These are phyloP conservation scores for Aegypius monachus DNA, from an alignment of 2,113 vertebrate genomes.

Conservation along the genomic window DNA sequence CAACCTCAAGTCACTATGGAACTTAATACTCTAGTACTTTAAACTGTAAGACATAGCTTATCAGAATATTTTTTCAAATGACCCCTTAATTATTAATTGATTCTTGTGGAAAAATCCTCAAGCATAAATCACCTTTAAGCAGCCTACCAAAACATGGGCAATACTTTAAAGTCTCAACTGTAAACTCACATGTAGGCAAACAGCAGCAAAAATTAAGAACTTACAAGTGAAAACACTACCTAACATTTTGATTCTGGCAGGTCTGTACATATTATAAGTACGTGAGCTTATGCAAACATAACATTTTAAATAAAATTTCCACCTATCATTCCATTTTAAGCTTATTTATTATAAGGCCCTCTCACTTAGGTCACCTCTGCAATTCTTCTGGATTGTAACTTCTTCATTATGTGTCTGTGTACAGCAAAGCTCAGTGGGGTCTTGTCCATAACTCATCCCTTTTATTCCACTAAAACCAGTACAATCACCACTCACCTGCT, in stretches of 20 bases:
- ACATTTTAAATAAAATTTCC: neutral
- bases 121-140: neutral
- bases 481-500: conserved; percentile 75
- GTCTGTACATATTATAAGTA: neutral
- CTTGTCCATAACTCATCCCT: neutral
- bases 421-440: neutral
- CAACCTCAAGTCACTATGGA: neutral
- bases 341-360: neutral
- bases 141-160: neutral
- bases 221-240: neutral
- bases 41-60: neutral
- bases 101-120: neutral
- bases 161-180: neutral
- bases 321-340: neutral
- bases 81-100: neutral
- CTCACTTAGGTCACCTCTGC: neutral
- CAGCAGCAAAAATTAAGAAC: neutral
- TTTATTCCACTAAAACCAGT: neutral
- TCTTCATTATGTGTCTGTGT: neutral
- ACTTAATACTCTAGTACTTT: neutral
- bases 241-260: neutral
- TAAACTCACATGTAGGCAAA: neutral
- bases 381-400: neutral
- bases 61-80: neutral
- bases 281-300: neutral